Conservation (phyloP, 1,140 invertebrate genomes). For the Drepana arcuata region DNA sequence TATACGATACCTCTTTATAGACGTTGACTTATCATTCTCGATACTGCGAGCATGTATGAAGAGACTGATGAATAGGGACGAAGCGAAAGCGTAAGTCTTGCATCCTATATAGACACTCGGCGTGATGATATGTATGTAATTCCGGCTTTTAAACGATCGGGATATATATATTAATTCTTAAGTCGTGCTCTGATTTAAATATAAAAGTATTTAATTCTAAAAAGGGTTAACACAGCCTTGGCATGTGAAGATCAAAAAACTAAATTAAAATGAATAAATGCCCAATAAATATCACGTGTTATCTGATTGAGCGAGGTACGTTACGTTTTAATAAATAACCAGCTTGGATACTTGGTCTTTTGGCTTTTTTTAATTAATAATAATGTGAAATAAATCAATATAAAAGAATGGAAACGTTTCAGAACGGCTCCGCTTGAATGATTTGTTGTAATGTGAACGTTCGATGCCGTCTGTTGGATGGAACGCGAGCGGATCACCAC, state of each 20-base stretch:
- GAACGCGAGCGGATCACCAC: not conserved
- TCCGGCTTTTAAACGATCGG: too few relatives aligned
- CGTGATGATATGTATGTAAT: too few relatives aligned
- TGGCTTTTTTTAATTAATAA: conserved; percentile 56
- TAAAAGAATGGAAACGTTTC: conserved; percentile 61
- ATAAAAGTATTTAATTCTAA: too few relatives aligned
- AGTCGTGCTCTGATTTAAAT: too few relatives aligned
- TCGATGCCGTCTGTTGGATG: conserved; percentile 33
- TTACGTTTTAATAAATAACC: conserved; percentile 64
- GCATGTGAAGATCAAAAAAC: conserved; percentile 19
- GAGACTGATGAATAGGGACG: too few relatives aligned
- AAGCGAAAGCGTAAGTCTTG: too few relatives aligned
- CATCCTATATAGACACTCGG: too few relatives aligned
- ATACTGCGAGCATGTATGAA: too few relatives aligned
- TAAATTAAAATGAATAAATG: conserved; percentile 32
- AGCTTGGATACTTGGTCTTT: too few relatives aligned
- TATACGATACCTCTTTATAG: too few relatives aligned
- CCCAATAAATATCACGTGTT: conserved; percentile 46
- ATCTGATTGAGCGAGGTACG: conserved; percentile 55
- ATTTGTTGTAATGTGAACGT: conserved; percentile 58
- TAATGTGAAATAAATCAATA: conserved; percentile 69
- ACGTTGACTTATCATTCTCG: too few relatives aligned
- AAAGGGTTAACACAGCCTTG: conserved; percentile 9
- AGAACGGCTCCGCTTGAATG: conserved; percentile 48
- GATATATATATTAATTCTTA: too few relatives aligned